phyloP scores from a whole-genome alignment of 1,140 invertebrate genomes.

The Psix sp. region DNA sequence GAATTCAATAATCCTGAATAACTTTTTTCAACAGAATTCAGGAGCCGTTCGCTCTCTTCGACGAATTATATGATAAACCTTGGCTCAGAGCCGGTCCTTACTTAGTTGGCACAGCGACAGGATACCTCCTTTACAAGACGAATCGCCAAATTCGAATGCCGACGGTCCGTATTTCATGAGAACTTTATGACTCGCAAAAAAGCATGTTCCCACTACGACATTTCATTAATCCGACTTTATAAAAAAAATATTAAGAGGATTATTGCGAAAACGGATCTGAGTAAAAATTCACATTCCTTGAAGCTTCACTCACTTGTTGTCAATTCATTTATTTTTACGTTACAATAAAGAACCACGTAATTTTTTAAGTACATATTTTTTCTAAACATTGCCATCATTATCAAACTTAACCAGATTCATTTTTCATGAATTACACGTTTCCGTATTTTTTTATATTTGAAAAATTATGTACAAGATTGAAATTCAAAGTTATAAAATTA shows the following conservation, averaged over 20 bases:
- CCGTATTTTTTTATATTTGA: too few species aligned
- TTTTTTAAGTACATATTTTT: too few species aligned
- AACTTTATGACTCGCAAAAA: constrained; percentile 20
- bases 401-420: too few species aligned
- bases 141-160: constrained; percentile 83
- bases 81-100: constrained; percentile 90
- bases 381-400: too few species aligned
- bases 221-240: constrained; percentile 1
- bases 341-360: too few species aligned
- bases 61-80: constrained; percentile 89
- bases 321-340: too few species aligned
- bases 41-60: constrained; percentile 89
- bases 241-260: constrained; percentile 25
- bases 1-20: constrained; percentile 25
- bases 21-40: constrained; percentile 77
- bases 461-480: too few species aligned
- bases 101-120: constrained; percentile 86
- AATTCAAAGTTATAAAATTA: too few species aligned
- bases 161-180: constrained; percentile 69
- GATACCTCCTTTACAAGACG: constrained; percentile 84
- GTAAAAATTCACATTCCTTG: not conserved
- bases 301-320: too few species aligned
- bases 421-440: too few species aligned
- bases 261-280: constrained; percentile 3
- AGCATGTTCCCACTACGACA: not conserved